Evolutionary conservation across 2,113 vertebrate species (phyloP).

Genomic region (Triplophysa rosa): DNA sequence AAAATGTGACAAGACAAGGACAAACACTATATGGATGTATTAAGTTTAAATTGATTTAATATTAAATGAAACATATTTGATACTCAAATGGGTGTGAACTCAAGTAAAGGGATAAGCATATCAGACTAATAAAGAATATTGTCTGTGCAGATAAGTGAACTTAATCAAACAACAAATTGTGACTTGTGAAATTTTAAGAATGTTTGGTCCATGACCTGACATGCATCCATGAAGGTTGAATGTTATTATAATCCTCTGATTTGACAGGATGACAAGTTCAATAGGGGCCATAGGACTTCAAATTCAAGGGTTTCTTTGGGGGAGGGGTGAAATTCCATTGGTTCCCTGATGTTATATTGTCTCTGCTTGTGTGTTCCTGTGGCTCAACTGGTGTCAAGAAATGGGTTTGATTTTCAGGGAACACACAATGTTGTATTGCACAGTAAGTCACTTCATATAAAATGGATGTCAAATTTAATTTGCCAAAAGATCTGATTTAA

Average conservation of each 20-base stretch:
- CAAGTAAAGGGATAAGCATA: background rate
- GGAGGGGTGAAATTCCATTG: background rate
- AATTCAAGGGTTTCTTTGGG: background rate
- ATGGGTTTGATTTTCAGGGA: too few species aligned
- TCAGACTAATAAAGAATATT: background rate
- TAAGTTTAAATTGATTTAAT: too few species aligned
- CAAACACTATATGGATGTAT: too few species aligned
- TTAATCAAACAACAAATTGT: background rate
- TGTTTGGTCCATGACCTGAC: background rate
- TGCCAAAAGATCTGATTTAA: too few species aligned
- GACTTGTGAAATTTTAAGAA: background rate
- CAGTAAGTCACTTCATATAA: too few species aligned
- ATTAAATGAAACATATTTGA: too few species aligned
- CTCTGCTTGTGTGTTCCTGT: background rate
- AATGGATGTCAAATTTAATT: too few species aligned
- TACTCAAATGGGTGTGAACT: background rate
- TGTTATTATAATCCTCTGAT: background rate
- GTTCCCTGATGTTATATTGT: background rate
- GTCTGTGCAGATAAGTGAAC: background rate
- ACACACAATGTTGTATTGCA: too few species aligned
- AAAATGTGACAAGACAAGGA: too few species aligned
- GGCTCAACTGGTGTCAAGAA: background rate
- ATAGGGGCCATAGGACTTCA: background rate
- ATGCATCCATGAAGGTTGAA: background rate
- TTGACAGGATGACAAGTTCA: constrained; percentile 8